phyloP scores from a whole-genome alignment of 2,888 invertebrate genomes.

The Julus scanicus region DNA sequence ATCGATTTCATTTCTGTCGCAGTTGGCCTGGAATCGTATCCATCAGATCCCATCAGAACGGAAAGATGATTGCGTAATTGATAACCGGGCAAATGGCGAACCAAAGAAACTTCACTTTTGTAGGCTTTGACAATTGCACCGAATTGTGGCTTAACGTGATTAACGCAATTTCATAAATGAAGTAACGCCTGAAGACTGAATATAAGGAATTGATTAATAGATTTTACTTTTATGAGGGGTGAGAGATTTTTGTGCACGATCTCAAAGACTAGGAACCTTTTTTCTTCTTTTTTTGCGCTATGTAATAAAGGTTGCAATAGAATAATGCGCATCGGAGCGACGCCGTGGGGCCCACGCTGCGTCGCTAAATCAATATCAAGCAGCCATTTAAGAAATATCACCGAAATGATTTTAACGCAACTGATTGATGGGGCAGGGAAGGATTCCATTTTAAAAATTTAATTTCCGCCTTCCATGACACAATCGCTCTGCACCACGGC shows the following conservation, averaged over 20 bases:
- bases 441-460: conserved; percentile 44
- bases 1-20: conserved; percentile 52
- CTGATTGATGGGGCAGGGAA: conserved; percentile 43
- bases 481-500: conserved; percentile 35
- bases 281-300: background rate
- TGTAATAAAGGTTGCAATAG: background rate
- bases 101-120: background rate
- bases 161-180: conserved; percentile 37
- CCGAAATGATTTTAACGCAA: conserved; percentile 40
- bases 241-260: too few relatives aligned
- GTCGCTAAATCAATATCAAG: conserved; percentile 44
- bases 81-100: conserved; percentile 35
- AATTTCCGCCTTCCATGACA: conserved; percentile 28
- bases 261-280: background rate
- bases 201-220: conserved; percentile 25
- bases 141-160: conserved; percentile 17
- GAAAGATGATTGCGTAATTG: conserved; percentile 47
- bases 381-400: conserved; percentile 47
- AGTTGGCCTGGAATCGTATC: conserved; percentile 45
- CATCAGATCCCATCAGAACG: conserved; percentile 45
- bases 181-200: conserved; percentile 11
- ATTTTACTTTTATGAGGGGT: background rate
- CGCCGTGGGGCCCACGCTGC: background rate
- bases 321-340: conserved; percentile 35
- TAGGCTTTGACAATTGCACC: background rate